These are phyloP conservation scores for Nasonovia ribisnigri DNA, from an alignment of 2,888 invertebrate genomes.

Conservation along the genomic window DNA sequence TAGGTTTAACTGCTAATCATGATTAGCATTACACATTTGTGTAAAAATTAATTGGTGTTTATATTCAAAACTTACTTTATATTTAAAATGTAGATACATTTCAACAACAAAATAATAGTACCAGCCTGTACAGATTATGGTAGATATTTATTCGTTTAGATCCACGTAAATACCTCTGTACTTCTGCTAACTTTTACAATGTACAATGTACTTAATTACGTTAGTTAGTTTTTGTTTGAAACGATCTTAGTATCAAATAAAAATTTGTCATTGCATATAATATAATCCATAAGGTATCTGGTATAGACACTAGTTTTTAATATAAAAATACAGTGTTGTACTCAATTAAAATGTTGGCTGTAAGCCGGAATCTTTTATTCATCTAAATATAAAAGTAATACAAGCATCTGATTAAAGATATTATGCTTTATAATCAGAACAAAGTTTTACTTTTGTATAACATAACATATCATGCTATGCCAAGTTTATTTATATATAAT, in stretches of 20 bases:
- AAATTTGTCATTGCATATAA: background rate
- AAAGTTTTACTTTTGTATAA: conserved; percentile 32
- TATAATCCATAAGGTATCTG: background rate
- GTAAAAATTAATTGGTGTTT: background rate
- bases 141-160: background rate
- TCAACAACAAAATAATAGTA: background rate
- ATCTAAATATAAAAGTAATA: conserved; percentile 57
- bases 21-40: background rate
- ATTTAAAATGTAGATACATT: background rate
- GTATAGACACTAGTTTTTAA: background rate
- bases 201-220: background rate
- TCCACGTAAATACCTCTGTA: background rate
- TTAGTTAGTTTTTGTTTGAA: background rate
- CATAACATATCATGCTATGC: conserved; percentile 28
- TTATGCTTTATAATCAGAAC: conserved; percentile 29
- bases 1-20: background rate
- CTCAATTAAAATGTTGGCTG: conserved; percentile 45
- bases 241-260: background rate
- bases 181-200: background rate
- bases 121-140: background rate
- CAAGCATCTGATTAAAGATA: conserved; percentile 47
- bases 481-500: conserved; percentile 54
- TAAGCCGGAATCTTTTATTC: conserved; percentile 44
- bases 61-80: background rate
- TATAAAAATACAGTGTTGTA: background rate